A percentile compares a stretch with the other conserved stretches of the same genome.
These are phyloP conservation scores for Prenolepis imparis DNA, from an alignment of 2,888 invertebrate genomes.

Conservation along the genomic window DNA sequence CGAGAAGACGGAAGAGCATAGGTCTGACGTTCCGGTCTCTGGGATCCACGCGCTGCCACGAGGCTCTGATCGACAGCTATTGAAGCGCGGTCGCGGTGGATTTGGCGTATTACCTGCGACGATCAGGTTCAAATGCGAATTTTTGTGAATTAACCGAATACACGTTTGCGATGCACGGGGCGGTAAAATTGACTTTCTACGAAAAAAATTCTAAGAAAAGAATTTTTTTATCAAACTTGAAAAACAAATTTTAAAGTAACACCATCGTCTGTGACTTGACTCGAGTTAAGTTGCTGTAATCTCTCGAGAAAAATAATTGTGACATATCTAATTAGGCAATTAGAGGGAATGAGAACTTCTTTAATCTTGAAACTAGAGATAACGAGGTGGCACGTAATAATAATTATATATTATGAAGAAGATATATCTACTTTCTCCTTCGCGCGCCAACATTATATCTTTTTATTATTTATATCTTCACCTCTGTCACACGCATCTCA, in stretches of 20 bases:
- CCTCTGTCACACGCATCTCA: slow-evolving; percentile 17
- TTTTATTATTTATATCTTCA: slow-evolving; percentile 13
- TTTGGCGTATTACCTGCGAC: slow-evolving; percentile 87
- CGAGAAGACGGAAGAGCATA: slow-evolving; percentile 73
- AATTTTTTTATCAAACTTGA: neutral
- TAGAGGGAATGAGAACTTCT: slow-evolving; percentile 18
- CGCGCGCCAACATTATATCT: slow-evolving; percentile 21
- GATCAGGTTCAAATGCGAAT: neutral
- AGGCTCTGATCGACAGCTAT: slow-evolving; percentile 87
- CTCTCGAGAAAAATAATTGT: slow-evolving; percentile 9
- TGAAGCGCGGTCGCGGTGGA: slow-evolving; percentile 88
- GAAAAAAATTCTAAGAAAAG: neutral
- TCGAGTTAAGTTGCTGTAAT: slow-evolving; percentile 22
- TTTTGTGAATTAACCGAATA: neutral
- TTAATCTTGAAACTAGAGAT: neutral
- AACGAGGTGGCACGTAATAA: slow-evolving; percentile 31
- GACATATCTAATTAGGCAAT: slow-evolving; percentile 9
- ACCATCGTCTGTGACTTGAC: neutral
- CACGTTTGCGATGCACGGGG: neutral
- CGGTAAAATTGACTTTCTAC: neutral
- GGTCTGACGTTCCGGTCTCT: slow-evolving; percentile 73
- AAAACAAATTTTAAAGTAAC: neutral
- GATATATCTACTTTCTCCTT: slow-evolving; percentile 18
- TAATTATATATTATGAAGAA: slow-evolving; percentile 1
- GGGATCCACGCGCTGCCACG: slow-evolving; percentile 79